phyloP scores from a whole-genome alignment of 2,888 invertebrate species.

The Teleiodes luculella region DNA sequence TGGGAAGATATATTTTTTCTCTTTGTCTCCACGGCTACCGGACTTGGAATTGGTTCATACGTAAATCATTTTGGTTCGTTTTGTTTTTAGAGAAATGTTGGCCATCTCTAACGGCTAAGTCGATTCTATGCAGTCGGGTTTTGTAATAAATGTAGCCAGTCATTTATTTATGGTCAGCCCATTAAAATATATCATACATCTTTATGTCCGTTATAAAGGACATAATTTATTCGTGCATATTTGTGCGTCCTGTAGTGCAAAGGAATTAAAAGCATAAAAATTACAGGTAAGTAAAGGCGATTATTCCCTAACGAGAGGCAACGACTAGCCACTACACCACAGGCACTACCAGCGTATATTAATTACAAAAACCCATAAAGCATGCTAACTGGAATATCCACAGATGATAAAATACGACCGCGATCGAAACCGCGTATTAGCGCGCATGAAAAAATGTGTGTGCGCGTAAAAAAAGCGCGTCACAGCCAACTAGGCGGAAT shows the following conservation, averaged over 20 bases:
- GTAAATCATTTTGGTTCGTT: slow-evolving; percentile 13
- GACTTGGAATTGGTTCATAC: slow-evolving; percentile 25
- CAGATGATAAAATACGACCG: slow-evolving; percentile 43
- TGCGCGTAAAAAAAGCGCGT: slow-evolving; percentile 2
- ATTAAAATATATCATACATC: too few species aligned
- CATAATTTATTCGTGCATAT: too few species aligned
- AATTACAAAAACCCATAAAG: slow-evolving; percentile 11
- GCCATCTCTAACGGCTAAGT: background rate
- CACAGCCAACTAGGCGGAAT: slow-evolving; percentile 41
- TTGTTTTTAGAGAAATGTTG: background rate
- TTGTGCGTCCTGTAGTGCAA: too few species aligned
- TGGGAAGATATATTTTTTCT: slow-evolving; percentile 37
- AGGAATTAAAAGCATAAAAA: too few species aligned
- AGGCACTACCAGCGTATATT: background rate
- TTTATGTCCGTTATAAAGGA: too few species aligned
- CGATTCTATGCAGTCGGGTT: too few species aligned
- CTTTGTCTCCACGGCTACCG: slow-evolving; percentile 42
- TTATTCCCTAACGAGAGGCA: too few species aligned
- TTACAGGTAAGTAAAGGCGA: too few species aligned
- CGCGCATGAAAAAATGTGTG: slow-evolving; percentile 14
- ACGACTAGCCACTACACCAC: too few species aligned
- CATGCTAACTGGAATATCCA: slow-evolving; percentile 26
- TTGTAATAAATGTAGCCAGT: too few species aligned
- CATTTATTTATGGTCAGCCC: too few species aligned
- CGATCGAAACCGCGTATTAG: slow-evolving; percentile 45